A percentile compares a stretch with the other conserved stretches of the same genome.
Conservation (phyloP, 2,888 invertebrate genomes). For the Platypus cylindrus region DNA sequence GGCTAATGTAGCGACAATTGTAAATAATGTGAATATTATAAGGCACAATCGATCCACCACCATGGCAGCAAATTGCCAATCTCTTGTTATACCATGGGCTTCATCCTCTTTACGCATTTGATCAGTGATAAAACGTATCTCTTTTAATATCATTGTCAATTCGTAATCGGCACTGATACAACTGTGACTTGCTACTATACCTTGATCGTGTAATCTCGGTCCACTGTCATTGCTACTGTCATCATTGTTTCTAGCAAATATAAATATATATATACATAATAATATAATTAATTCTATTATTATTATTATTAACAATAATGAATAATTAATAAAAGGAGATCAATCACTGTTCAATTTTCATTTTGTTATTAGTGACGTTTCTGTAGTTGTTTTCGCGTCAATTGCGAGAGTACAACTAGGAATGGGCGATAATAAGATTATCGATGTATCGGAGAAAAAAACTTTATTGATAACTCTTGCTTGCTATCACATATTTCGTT, state of each 20-base stretch:
- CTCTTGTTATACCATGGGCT: conserved; percentile 85
- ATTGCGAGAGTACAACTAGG: too few species aligned
- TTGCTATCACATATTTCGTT: too few species aligned
- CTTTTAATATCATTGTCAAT: conserved; percentile 88
- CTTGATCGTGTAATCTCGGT: conserved; percentile 58
- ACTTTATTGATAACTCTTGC: too few species aligned
- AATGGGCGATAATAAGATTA: too few species aligned
- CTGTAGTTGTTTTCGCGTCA: too few species aligned
- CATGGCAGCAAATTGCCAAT: conserved; percentile 99
- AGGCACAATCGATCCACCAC: conserved; percentile 99
- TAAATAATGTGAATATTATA: conserved; percentile 98
- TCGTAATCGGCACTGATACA: conserved; percentile 89
- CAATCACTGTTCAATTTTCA: too few species aligned
- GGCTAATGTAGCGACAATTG: conserved; percentile 93
- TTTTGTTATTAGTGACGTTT: too few species aligned
- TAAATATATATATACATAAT: too few species aligned
- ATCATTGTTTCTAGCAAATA: conserved; percentile 38
- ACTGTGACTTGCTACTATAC: conserved; percentile 60
- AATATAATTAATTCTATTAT: too few species aligned
- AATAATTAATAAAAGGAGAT: too few species aligned
- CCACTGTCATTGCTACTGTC: conserved; percentile 42
- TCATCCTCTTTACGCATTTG: conserved; percentile 92
- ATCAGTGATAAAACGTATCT: conserved; percentile 85
- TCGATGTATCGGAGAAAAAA: too few species aligned
- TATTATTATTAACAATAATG: too few species aligned